Conservation (phyloP, 2,113 vertebrate species). For the Chionomys nivalis region DNA sequence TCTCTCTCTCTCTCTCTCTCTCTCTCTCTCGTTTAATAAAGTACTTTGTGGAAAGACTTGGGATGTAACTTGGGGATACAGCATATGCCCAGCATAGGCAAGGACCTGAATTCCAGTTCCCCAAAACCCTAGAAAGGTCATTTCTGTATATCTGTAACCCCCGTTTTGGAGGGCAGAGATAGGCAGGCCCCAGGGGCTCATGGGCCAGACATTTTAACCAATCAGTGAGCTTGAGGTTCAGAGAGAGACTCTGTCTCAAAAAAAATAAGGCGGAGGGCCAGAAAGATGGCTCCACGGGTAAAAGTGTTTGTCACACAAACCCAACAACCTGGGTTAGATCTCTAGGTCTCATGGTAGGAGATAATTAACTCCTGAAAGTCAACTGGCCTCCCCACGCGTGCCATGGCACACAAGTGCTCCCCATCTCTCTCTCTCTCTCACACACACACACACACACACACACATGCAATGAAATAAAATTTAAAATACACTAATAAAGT, state of each 20-base stretch:
- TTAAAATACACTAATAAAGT: neutral
- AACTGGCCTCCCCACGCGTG: neutral
- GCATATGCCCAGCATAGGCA: neutral
- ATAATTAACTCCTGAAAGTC: neutral
- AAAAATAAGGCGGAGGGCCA: neutral
- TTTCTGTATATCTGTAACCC: neutral
- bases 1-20: neutral
- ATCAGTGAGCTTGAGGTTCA: neutral
- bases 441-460: neutral
- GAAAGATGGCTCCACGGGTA: neutral
- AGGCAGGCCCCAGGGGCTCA: neutral
- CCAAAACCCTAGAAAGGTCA: neutral
- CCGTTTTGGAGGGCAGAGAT: neutral
- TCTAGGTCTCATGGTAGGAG: neutral
- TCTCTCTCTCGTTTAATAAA: conserved; percentile 15
- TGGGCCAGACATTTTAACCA: no score
- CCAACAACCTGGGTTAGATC: neutral
- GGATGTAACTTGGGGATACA: neutral
- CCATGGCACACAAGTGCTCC: no score
- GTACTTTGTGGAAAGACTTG: neutral
- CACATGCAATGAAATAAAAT: neutral
- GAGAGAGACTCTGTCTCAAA: neutral
- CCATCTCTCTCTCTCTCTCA: no score
- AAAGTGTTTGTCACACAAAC: neutral
- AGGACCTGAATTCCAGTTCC: neutral